These are phyloP conservation scores for Morpho achilles DNA, from an alignment of 2,888 invertebrate genomes.

Conservation along the genomic window DNA sequence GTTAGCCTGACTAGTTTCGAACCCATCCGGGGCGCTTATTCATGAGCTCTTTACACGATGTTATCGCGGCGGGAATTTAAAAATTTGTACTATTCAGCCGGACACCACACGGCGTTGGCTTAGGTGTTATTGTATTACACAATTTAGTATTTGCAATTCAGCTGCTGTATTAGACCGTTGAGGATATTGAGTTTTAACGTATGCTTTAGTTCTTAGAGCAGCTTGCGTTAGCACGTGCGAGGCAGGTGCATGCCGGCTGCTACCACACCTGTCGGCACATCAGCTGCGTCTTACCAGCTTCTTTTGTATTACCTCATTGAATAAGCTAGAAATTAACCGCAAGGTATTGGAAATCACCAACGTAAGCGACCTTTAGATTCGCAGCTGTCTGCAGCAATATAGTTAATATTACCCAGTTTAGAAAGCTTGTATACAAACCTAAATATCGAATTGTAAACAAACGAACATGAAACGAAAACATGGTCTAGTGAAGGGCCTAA, in stretches of 20 bases:
- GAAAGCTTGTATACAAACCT: constrained; percentile 4
- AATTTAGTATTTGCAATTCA: constrained; percentile 37
- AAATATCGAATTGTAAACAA: neutral
- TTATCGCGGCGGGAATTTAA: no score
- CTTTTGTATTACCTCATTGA: constrained; percentile 39
- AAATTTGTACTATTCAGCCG: no score
- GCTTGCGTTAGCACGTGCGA: constrained; percentile 69
- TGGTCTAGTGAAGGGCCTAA: neutral
- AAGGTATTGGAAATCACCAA: constrained; percentile 10
- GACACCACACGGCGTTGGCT: no score
- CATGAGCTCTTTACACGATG: no score
- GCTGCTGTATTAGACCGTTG: constrained; percentile 35
- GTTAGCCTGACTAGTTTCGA: no score
- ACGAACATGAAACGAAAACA: constrained; percentile 1
- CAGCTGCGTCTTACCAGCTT: constrained; percentile 66
- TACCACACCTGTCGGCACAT: constrained; percentile 69
- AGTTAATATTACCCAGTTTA: constrained; percentile 3
- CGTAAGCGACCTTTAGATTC: constrained; percentile 11
- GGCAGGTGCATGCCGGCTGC: constrained; percentile 72
- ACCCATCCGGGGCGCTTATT: no score
- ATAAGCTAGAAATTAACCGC: constrained; percentile 10
- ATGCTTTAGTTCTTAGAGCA: constrained; percentile 47
- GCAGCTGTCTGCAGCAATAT: constrained; percentile 9
- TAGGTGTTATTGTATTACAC: constrained; percentile 28
- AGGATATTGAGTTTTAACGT: constrained; percentile 44